Conservation (phyloP, 2,888 invertebrate species). For the Coleophora flavipennella region DNA sequence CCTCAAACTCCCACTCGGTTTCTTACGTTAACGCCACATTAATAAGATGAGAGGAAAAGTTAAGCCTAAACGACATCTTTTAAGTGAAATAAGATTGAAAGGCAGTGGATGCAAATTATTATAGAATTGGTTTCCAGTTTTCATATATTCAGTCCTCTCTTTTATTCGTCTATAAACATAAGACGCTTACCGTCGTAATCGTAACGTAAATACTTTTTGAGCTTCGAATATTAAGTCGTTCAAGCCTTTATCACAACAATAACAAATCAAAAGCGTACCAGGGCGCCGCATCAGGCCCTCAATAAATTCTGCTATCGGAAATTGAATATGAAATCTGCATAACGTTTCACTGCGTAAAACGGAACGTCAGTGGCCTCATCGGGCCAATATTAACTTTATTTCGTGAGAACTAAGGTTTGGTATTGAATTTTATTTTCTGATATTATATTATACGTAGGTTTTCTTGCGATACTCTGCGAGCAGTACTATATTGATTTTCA, state of each 20-base stretch:
- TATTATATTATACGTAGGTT: conserved; percentile 4
- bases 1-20: too few relatives aligned
- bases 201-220: neutral
- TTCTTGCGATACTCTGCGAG: conserved; percentile 11
- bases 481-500: conserved; percentile 22
- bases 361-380: conserved; percentile 6
- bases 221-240: neutral
- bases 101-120: too few relatives aligned
- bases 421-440: neutral
- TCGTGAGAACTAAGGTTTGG: neutral
- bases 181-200: too few relatives aligned
- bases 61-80: too few relatives aligned
- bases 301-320: conserved; percentile 41
- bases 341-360: conserved; percentile 26
- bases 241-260: conserved; percentile 8
- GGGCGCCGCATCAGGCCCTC: conserved; percentile 22
- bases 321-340: conserved; percentile 50
- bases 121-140: too few relatives aligned
- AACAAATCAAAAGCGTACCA: conserved; percentile 9
- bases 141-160: too few relatives aligned
- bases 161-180: too few relatives aligned
- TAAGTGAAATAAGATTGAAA: too few relatives aligned
- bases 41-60: too few relatives aligned
- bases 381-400: conserved; percentile 6
- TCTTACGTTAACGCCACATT: too few relatives aligned